Evolutionary conservation across 2,888 invertebrate species (phyloP), one percentile per base, ranked within the genome.

Genomic region (Druceiella hillmani): DNA sequence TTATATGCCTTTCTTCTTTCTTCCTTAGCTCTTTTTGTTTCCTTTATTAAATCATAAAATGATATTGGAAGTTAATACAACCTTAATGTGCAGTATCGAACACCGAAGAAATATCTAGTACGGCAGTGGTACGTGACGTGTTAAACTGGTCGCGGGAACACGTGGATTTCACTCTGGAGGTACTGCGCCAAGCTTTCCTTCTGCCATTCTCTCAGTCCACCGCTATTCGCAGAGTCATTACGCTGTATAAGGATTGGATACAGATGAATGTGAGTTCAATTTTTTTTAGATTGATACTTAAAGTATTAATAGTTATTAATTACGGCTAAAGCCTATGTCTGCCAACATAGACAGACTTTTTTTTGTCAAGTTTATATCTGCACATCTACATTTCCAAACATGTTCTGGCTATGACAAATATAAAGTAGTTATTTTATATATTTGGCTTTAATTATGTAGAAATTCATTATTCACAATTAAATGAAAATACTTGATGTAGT

Each of bases 161-260:
- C 61, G 84, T 97, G 4, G 92, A 97, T 68, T 89, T 97, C 58
- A 81, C 95, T 16, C 89, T 95, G 55, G 97, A 97, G 66, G 79
- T 95, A 39, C 87, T 93, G 58, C 79, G 95, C 16, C 93, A 95
- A 66, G 92, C 93, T 17, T 90, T 95, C 66, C 72, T 94, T 31
- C 69, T 95, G 52, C 88, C 90, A 47, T 93, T 94, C 61, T 76
- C 81, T 2, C 90, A 93, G 61, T 87, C 91, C 9, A 82, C 84
- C 44, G 90, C 94, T 3, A 86, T 91, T 43, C 74, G 91, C 30
- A 83, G 88, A 53, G 90, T 93, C 26, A 90, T 97, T 50, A 81
- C 86, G 27, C 86, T 94, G 3, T 97, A 97, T 60, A 88, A 91
- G 60, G 94, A 97, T 62, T 89, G 97, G 86, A 93, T 97, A 67